Conservation (phyloP, 2,797 vertebrate genomes). For the Sebastes reedi region DNA sequence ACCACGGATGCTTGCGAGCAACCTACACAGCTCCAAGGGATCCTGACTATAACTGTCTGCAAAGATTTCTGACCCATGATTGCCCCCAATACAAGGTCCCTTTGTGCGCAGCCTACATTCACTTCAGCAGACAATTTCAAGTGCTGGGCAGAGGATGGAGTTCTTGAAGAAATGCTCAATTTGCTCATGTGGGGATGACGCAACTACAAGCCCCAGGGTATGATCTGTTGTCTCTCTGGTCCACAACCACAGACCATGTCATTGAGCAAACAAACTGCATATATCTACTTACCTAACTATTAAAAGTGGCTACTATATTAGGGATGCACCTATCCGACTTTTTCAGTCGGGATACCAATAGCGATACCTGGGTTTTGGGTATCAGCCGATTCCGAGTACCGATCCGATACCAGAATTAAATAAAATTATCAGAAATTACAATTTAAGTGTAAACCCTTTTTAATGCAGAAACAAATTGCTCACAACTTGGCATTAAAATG, state of each 20-base stretch:
- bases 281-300: not conserved
- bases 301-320: not conserved
- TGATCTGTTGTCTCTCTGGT: not conserved
- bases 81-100: conserved; percentile 54
- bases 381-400: too few relatives aligned
- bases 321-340: too few relatives aligned
- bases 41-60: conserved; percentile 47
- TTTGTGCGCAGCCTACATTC: conserved; percentile 66
- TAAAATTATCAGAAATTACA: too few relatives aligned
- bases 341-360: too few relatives aligned
- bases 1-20: not conserved
- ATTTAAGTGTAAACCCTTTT: too few relatives aligned
- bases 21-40: not conserved
- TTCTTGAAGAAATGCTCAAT: conserved; percentile 19
- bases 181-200: conserved; percentile 14
- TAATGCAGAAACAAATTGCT: too few relatives aligned
- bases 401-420: too few relatives aligned
- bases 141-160: conserved; percentile 20
- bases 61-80: conserved; percentile 35
- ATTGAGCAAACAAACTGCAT: not conserved
- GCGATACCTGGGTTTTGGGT: too few relatives aligned
- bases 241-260: not conserved
- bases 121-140: conserved; percentile 39
- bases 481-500: too few relatives aligned
- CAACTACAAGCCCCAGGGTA: not conserved